Percentiles rank a stretch among this genome's conserved stretches.
Evolutionary conservation across 2,113 vertebrate species (phyloP).

Genomic region (Prionailurus bengalensis): DNA sequence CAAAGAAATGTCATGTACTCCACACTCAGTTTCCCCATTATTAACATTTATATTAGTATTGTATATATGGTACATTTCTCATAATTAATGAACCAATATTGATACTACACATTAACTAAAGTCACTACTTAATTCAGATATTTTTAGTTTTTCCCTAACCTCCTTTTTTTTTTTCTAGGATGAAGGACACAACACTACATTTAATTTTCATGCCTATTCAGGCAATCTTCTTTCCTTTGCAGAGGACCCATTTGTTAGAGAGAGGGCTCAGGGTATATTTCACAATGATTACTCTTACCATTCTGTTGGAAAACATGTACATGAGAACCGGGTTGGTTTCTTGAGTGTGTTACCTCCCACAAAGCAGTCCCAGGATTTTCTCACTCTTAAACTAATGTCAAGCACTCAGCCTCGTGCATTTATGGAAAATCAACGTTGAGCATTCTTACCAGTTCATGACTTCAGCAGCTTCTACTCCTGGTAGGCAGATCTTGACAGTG

Average conservation of each 20-base stretch:
- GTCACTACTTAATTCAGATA: background rate
- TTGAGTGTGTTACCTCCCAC: too few species aligned
- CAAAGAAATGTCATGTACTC: background rate
- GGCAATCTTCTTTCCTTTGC: background rate
- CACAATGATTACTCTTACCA: background rate
- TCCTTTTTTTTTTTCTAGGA: background rate
- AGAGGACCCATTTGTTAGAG: background rate
- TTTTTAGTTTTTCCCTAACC: background rate
- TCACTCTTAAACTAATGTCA: background rate
- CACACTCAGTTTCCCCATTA: background rate
- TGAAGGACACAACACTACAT: background rate
- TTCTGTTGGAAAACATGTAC: rapidly evolving
- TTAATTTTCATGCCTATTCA: background rate
- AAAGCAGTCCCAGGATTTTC: background rate
- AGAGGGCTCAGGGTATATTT: background rate
- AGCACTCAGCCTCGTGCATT: background rate
- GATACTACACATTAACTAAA: background rate
- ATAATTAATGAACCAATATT: background rate
- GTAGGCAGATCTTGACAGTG: background rate
- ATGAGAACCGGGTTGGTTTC: background rate
- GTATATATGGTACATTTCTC: background rate
- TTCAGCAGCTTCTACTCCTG: background rate
- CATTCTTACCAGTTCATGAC: background rate
- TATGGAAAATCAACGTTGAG: background rate
- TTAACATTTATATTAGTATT: background rate